Base-by-base conservation (phyloP, 2,113 vertebrate species). In the Phocoena sinus region DNA sequence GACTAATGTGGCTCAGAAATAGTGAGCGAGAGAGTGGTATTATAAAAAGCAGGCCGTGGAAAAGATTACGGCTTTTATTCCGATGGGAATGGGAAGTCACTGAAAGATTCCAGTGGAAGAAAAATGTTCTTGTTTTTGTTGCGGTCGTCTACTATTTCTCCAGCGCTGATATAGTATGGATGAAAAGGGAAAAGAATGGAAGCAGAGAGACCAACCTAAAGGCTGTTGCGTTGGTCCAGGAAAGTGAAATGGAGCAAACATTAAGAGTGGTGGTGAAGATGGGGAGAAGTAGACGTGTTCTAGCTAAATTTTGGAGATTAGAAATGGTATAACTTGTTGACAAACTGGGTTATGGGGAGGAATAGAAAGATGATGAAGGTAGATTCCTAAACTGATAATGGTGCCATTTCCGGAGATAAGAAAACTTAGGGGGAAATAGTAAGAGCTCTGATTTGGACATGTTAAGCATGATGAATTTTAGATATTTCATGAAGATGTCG, bases 401-500 rank as follows among this genome's bases (percentile, higher is more conserved):
- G 7, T 73, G 15, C 0, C 33, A 56, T 91, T 93, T 83, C 7
- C 6, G n/a, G 28, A 60, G 10, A 41, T 0, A 79, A 8, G 31
- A 63, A 97, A 58, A 73, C n/a, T 21, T 58, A 21, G 79, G 23
- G 13, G 41, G 88, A 92, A 84, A 88, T 5, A 93, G 6, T 17
- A 65, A 73, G 44, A 26, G 5, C 3, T 84, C 70, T 70, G 12
- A 87, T 25, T 44, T 74, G 9, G 4, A 53, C 17, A n/a, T 38
- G 38, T 65, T 60, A 92, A 85, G 31, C 28, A 28, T 44, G 21
- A 53, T 4, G 9, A 6, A 38, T 26, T 65, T 94, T 36, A 81
- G 17, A 28, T 50, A 89, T 70, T 70, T 65, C 13, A 56, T 3
- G 25, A 68, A 89, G 5, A 2, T 23, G 20, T 41, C 36, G 18